Base-by-base conservation (phyloP, 2,888 invertebrate genomes). In the Callimorpha dominula region DNA sequence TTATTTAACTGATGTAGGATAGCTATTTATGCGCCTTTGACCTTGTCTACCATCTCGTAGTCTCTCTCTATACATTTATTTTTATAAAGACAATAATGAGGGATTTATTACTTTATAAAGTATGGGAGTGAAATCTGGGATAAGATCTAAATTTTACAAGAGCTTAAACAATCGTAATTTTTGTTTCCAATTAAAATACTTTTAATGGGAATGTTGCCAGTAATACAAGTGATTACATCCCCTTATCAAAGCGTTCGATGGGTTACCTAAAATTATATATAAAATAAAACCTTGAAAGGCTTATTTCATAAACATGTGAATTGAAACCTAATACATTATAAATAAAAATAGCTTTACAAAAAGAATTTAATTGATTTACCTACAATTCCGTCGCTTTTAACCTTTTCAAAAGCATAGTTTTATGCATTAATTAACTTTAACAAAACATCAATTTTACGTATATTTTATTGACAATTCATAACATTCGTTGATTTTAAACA, bases 261-360 rank as follows among this genome's bases (percentile, higher is more conserved):
- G 4, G 20, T 11, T 9, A 57, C 0, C 5, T 4, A 12, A 57
- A 9, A 57, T 57, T 11, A 15, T 12, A 15, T 52, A 20, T 12
- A 57, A 46, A 31, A 31, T 31, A 31, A 15, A 64, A 65, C 17
- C n/a, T 46, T 46, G 4, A 6, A 0, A n/a, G 43, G 17, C 11
- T 43, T 43, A 17, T 17, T 57, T 57, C 20, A 20, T 11, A 65
- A 11, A n/a, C 8, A 20, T 11, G 17, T 52, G 17, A 52, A 15
- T 66, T 66, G 9, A 66, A 52, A 66, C 52, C 49, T 54, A n/a
- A 20, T n/a, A 20, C 4, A 65, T 50, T 50, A 50, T 65, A 11
- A 49, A 50, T 49, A n/a, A 17, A 66, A 66, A 66, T 52, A 40
- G 40, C 66, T 54, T 66, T 6, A 42, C 31, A n/a, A 52, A 40